phyloP scores from a whole-genome alignment of 2,113 vertebrate species.

The Phylloscopus trochilus region DNA sequence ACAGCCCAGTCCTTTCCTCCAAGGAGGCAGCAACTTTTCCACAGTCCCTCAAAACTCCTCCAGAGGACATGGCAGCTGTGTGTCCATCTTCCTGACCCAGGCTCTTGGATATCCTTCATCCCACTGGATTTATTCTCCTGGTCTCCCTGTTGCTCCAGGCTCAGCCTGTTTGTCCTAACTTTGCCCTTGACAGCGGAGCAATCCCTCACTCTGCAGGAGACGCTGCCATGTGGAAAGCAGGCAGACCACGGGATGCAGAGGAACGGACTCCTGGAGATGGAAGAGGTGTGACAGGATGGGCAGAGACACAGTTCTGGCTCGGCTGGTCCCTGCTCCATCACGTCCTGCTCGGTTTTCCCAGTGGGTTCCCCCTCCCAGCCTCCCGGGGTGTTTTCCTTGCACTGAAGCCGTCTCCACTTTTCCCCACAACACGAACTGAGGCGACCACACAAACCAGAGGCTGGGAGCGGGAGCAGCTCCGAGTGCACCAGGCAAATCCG shows the following conservation, averaged over 20 bases:
- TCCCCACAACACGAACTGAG: neutral
- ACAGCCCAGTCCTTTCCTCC: neutral
- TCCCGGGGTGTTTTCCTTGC: neutral
- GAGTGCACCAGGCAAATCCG: neutral
- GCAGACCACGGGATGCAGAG: neutral
- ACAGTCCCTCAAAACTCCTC: neutral
- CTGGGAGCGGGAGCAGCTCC: neutral
- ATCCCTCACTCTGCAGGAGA: neutral
- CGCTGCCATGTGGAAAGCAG: neutral
- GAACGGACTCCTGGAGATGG: neutral
- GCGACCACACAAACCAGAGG: conserved; percentile 38
- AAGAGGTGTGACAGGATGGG: neutral
- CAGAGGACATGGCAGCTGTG: neutral
- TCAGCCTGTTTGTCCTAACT: neutral
- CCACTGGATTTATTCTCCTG: neutral
- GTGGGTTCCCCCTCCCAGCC: neutral
- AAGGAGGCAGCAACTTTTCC: neutral
- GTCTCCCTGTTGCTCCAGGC: neutral
- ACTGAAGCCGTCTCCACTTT: neutral
- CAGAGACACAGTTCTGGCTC: neutral
- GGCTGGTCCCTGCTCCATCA: neutral
- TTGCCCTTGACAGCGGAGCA: neutral
- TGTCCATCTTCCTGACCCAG: neutral
- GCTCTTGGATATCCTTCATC: neutral
- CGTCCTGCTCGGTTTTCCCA: neutral